Conservation (phyloP, 2,888 invertebrate species). For the Nomada fucata region DNA sequence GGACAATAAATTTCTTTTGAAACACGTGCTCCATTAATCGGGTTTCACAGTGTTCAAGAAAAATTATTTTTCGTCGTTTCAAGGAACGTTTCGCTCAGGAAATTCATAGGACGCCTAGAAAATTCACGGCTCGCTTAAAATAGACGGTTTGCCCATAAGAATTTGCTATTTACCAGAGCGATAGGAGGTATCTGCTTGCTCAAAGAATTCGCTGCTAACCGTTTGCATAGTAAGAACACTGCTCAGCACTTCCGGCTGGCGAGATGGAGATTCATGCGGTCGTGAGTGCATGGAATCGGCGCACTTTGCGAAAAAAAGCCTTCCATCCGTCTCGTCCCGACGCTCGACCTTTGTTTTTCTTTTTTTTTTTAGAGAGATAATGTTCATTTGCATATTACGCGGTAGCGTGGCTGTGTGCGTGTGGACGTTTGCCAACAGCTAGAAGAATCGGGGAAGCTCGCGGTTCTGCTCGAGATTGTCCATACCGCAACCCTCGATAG, state of each 20-base stretch:
- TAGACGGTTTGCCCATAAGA: neutral
- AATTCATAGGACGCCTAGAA: too few relatives aligned
- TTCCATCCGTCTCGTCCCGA: conserved; percentile 34
- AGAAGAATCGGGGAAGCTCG: conserved; percentile 51
- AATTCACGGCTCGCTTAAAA: neutral
- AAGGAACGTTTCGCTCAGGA: too few relatives aligned
- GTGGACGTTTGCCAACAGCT: conserved; percentile 77
- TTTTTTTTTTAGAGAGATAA: conserved; percentile 32
- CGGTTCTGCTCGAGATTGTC: conserved; percentile 59
- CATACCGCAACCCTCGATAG: conserved; percentile 55
- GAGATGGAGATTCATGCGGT: conserved; percentile 14
- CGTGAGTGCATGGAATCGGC: neutral
- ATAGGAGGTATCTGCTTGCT: neutral
- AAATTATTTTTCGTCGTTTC: neutral
- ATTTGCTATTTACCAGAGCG: neutral
- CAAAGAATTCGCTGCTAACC: conserved; percentile 2
- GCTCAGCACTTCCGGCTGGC: conserved; percentile 23
- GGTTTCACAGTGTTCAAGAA: too few relatives aligned
- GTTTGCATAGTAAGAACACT: neutral
- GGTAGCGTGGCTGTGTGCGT: conserved; percentile 52
- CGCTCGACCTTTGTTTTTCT: conserved; percentile 41
- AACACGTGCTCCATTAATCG: too few relatives aligned
- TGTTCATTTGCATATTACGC: conserved; percentile 78
- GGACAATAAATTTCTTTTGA: too few relatives aligned
- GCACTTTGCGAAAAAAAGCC: conserved; percentile 6